Percentiles rank a stretch among this genome's conserved stretches.
These are phyloP conservation scores for Manis pentadactyla DNA, from an alignment of 2,797 vertebrate species.

Conservation along the genomic window DNA sequence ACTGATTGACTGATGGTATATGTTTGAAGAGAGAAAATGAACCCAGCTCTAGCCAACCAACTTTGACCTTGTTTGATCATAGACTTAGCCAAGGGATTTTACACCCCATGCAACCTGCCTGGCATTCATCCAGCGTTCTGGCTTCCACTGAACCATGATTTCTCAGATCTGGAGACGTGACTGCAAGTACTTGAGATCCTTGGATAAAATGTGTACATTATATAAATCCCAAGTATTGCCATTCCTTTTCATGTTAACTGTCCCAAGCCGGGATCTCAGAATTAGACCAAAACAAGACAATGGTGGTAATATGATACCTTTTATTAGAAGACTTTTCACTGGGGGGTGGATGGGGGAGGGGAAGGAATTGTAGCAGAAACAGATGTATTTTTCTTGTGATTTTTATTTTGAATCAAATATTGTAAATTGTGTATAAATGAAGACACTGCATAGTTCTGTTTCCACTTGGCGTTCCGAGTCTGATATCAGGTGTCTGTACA, in stretches of 20 bases:
- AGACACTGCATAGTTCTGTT: constrained; percentile 83
- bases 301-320: constrained; percentile 79
- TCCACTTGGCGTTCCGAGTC: constrained; percentile 83
- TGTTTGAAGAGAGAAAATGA: constrained; percentile 69
- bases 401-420: constrained; percentile 85
- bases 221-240: constrained; percentile 71
- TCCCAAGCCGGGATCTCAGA: constrained; percentile 74
- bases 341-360: constrained; percentile 73
- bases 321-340: constrained; percentile 82
- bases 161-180: constrained; percentile 80
- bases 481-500: constrained; percentile 84
- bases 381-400: constrained; percentile 85
- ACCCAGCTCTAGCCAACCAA: constrained; percentile 66
- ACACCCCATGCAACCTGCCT: constrained; percentile 68
- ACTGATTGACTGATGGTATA: constrained; percentile 33
- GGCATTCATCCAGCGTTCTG: constrained; percentile 77
- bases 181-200: constrained; percentile 77
- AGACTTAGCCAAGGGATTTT: constrained; percentile 77
- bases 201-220: constrained; percentile 72
- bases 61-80: constrained; percentile 73
- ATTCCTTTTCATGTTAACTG: constrained; percentile 74
- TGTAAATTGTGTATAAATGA: constrained; percentile 88
- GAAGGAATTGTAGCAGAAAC: constrained; percentile 85
- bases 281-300: constrained; percentile 83
- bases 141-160: constrained; percentile 72